phyloP scores from a whole-genome alignment of 2,888 invertebrate genomes.

The Silvanus unidentatus region DNA sequence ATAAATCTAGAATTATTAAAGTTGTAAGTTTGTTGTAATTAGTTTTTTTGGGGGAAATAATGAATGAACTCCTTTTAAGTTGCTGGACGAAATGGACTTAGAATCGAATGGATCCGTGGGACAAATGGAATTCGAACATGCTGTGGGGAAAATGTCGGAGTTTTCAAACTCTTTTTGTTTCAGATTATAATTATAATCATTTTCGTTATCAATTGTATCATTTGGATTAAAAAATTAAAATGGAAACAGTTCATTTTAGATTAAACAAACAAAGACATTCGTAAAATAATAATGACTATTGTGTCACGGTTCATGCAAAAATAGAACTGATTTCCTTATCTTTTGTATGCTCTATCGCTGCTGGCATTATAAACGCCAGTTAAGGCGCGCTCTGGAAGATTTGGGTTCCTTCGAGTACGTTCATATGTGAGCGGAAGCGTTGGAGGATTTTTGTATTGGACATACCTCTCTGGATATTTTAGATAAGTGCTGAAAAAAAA shows the following conservation, averaged over 20 bases:
- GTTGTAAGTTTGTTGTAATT: conserved; percentile 48
- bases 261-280: too few species aligned
- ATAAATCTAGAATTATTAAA: conserved; percentile 52
- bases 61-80: conserved; percentile 43
- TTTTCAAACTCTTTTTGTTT: conserved; percentile 57
- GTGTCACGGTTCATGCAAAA: neutral
- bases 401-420: conserved; percentile 49
- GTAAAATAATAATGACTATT: conserved; percentile 4
- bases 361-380: conserved; percentile 52
- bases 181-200: conserved; percentile 42
- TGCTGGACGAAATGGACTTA: conserved; percentile 57
- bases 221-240: conserved; percentile 13
- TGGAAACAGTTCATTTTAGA: conserved; percentile 8
- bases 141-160: conserved; percentile 57
- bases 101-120: conserved; percentile 55
- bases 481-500: conserved; percentile 48
- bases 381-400: conserved; percentile 53
- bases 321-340: conserved; percentile 22
- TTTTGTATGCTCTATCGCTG: conserved; percentile 51
- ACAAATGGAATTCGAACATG: conserved; percentile 55
- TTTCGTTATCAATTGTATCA: neutral
- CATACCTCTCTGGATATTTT: conserved; percentile 52
- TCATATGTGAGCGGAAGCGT: conserved; percentile 51
- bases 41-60: conserved; percentile 6
- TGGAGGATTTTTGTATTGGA: conserved; percentile 55